phyloP scores from a whole-genome alignment of 2,888 invertebrate species.

The Monoplex corrugatus region DNA sequence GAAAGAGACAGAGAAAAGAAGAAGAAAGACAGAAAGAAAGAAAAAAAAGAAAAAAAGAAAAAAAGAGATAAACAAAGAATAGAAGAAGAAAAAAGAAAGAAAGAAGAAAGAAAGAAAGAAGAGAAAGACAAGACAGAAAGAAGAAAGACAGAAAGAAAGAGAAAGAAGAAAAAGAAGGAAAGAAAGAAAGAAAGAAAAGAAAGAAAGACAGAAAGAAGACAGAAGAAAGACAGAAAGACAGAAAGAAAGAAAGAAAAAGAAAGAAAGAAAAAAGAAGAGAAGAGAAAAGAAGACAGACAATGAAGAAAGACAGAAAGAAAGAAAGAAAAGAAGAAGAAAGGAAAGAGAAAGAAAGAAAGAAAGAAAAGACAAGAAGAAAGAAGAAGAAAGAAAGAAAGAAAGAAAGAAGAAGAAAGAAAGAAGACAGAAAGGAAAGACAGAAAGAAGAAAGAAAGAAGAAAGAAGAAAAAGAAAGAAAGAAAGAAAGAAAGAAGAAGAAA shows the following conservation, averaged over 20 bases:
- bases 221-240: not conserved
- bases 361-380: not conserved
- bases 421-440: not conserved
- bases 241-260: not conserved
- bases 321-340: not conserved
- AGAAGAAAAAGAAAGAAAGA: not conserved
- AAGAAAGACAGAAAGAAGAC: not conserved
- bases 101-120: not conserved
- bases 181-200: conserved; percentile 27
- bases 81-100: not conserved
- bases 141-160: conserved; percentile 21
- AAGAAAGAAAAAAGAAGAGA: not conserved
- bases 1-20: no score
- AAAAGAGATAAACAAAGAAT: no score
- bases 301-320: not conserved
- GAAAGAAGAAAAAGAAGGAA: conserved; percentile 32
- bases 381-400: not conserved
- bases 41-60: no score
- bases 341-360: not conserved
- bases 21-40: no score
- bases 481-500: no score
- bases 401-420: not conserved
- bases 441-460: not conserved
- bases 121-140: not conserved
- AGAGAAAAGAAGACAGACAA: not conserved